phyloP scores from a whole-genome alignment of 2,888 invertebrate genomes.

The Patella caerulea region DNA sequence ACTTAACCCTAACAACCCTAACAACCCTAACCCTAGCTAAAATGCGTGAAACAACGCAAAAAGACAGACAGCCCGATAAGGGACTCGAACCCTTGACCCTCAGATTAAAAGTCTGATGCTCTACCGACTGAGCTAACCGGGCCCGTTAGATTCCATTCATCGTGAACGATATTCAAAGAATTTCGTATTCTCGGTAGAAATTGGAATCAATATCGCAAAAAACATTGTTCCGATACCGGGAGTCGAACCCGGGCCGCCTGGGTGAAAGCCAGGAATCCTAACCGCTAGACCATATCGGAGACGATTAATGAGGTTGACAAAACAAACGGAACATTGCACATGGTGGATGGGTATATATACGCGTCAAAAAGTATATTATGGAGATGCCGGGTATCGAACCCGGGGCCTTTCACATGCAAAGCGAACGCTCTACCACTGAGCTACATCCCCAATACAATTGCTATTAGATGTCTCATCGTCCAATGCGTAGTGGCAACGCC shows the following conservation, averaged over 20 bases:
- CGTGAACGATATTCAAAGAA: no score
- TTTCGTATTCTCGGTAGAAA: no score
- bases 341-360: no score
- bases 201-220: neutral
- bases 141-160: neutral
- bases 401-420: conserved; percentile 50
- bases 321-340: no score
- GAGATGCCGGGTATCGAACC: conserved; percentile 48
- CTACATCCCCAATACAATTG: conserved; percentile 36
- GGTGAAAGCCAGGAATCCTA: conserved; percentile 6
- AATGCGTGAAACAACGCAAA: no score
- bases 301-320: neutral
- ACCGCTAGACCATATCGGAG: neutral
- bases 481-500: no score
- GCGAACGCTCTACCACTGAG: conserved; percentile 50
- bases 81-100: conserved; percentile 37
- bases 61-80: conserved; percentile 12
- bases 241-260: conserved; percentile 6
- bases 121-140: conserved; percentile 29
- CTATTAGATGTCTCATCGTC: no score
- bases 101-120: conserved; percentile 31
- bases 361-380: neutral
- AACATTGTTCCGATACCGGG: neutral
- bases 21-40: no score
- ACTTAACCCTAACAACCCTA: conserved; percentile 14